Conservation (phyloP, 2,888 invertebrate genomes). For the Leptinotarsa haldemani region DNA sequence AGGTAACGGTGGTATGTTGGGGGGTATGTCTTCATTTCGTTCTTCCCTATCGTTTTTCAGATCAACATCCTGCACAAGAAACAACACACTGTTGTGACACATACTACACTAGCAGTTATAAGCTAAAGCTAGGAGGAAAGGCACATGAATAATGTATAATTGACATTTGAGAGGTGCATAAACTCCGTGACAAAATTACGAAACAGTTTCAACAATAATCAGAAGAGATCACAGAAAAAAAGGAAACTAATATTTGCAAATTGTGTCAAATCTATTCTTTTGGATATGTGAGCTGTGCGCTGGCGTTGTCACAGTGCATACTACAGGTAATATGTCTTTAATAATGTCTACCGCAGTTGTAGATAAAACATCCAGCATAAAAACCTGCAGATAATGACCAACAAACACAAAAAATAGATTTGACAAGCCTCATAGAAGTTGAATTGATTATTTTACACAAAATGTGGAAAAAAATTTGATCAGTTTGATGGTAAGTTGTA, state of each 20-base stretch:
- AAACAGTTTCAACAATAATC: not conserved
- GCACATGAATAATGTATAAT: conserved; percentile 1
- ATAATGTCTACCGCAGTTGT: too few relatives aligned
- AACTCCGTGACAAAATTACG: not conserved
- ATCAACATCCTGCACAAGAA: conserved; percentile 59
- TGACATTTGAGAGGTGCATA: not conserved
- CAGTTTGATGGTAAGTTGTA: too few relatives aligned
- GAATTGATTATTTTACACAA: too few relatives aligned
- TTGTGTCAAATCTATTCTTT: not conserved
- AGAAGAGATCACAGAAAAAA: not conserved
- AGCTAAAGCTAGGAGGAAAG: conserved; percentile 19
- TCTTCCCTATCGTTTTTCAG: conserved; percentile 57
- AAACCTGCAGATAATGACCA: too few relatives aligned
- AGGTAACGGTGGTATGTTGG: conserved; percentile 65
- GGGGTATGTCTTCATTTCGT: conserved; percentile 56
- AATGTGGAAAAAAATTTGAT: too few relatives aligned
- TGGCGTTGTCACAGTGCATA: not conserved
- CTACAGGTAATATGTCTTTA: too few relatives aligned
- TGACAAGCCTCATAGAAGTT: too few relatives aligned
- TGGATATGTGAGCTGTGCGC: not conserved
- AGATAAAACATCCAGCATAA: too few relatives aligned
- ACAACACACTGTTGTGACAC: conserved; percentile 35
- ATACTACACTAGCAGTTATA: conserved; percentile 26
- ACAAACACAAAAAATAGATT: too few relatives aligned
- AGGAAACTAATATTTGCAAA: not conserved